A percentile compares a stretch with the other conserved stretches of the same genome.
phyloP scores from a whole-genome alignment of 1,140 invertebrate genomes.

The Theocolax elegans region DNA sequence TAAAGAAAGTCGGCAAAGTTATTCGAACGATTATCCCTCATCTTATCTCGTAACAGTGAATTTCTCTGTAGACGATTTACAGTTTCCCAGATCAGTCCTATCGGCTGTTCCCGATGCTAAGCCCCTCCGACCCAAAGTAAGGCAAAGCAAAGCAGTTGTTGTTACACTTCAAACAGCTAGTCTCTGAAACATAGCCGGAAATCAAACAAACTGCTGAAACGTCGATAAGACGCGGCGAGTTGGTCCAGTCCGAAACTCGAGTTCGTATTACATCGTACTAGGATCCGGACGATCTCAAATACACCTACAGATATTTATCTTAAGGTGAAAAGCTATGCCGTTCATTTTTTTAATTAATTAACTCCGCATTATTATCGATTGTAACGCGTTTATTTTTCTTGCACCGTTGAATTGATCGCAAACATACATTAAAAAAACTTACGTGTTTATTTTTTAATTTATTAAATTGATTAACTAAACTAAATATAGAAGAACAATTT shows the following conservation, averaged over 20 bases:
- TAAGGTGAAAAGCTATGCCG: too few species aligned
- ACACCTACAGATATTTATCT: too few species aligned
- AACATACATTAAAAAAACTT: too few species aligned
- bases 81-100: constrained; percentile 1
- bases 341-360: too few species aligned
- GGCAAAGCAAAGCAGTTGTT: constrained; percentile 25
- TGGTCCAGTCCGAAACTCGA: not conserved
- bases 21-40: constrained; percentile 4
- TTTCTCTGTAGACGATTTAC: not conserved
- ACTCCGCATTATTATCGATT: too few species aligned
- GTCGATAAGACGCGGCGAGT: constrained; percentile 34
- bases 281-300: not conserved
- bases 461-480: too few species aligned
- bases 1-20: not conserved
- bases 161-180: constrained; percentile 18
- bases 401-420: too few species aligned
- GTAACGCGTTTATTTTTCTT: too few species aligned
- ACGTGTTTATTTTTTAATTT: too few species aligned
- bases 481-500: too few species aligned
- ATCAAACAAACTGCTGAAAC: constrained; percentile 60
- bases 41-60: not conserved
- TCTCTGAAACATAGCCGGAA: constrained; percentile 57
- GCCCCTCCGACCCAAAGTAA: not conserved
- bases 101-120: not conserved
- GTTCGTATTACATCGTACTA: not conserved